A percentile compares a stretch with the other conserved stretches of the same genome.
phyloP scores from a whole-genome alignment of 1,140 invertebrate species.

The Saccostrea glomerata region DNA sequence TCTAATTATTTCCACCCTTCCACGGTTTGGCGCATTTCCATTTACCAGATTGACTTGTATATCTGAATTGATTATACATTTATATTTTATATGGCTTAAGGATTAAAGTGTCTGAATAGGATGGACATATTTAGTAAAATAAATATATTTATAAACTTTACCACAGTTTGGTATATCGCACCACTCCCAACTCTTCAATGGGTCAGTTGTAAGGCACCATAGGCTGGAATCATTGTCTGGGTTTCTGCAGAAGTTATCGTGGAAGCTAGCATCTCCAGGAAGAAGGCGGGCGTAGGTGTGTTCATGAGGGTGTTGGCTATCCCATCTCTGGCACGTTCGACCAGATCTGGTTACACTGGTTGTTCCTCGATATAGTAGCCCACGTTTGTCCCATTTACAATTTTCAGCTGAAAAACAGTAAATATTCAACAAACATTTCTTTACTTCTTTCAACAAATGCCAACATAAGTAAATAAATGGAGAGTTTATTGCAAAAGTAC shows the following conservation, averaged over 20 bases:
- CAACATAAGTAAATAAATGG: no score
- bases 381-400: background rate
- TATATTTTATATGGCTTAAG: no score
- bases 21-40: conserved; percentile 35
- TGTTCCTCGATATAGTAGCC: conserved; percentile 53
- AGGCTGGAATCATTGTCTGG: background rate
- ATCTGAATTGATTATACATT: background rate
- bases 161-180: conserved; percentile 43
- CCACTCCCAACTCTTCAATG: conserved; percentile 41
- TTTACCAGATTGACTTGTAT: conserved; percentile 39
- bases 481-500: no score
- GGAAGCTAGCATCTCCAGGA: background rate
- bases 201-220: conserved; percentile 48
- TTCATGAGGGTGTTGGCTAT: conserved; percentile 54
- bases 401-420: background rate
- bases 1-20: conserved; percentile 63
- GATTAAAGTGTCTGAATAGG: no score
- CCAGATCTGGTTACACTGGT: conserved; percentile 52
- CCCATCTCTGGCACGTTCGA: conserved; percentile 62
- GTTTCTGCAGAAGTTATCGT: conserved; percentile 46
- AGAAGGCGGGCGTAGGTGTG: conserved; percentile 26
- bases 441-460: no score
- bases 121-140: no score
- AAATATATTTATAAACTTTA: conserved; percentile 16
- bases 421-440: background rate